A percentile compares a stretch with the other conserved stretches of the same genome.
Evolutionary conservation across 2,113 vertebrate genomes (phyloP).

Genomic region (Rhineura floridana): DNA sequence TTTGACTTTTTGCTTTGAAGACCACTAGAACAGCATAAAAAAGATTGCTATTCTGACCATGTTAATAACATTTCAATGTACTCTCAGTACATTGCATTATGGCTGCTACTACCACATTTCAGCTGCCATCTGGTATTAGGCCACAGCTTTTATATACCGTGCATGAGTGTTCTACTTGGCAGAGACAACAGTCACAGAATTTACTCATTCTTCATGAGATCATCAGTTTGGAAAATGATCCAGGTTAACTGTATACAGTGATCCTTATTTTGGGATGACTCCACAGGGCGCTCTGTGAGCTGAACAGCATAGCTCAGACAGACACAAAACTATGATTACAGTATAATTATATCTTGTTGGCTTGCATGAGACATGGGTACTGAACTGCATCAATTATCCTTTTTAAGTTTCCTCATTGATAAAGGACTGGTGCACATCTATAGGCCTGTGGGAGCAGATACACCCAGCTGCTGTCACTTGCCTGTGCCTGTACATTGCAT

Average conservation of each 20-base stretch:
- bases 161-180: constrained; percentile 4
- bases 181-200: not conserved
- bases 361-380: not conserved
- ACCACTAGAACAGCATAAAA: not conserved
- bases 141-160: not conserved
- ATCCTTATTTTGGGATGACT: not conserved
- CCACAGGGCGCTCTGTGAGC: not conserved
- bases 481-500: not conserved
- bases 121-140: not conserved
- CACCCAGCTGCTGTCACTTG: not conserved
- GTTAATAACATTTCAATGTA: not conserved
- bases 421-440: not conserved
- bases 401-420: not conserved
- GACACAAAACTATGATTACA: not conserved
- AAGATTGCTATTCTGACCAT: not conserved
- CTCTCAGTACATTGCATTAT: not conserved
- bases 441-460: not conserved
- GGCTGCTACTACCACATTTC: not conserved
- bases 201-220: not conserved
- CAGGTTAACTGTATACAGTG: not conserved
- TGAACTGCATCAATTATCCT: not conserved
- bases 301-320: not conserved
- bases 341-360: not conserved
- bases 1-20: not conserved
- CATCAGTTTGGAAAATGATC: constrained; percentile 4